Evolutionary conservation across 37 sponge, comb jelly and placozoan genomes (phyloP), one percentile per base, ranked within the genome.

Genomic region (Trichoplax adhaerens): DNA sequence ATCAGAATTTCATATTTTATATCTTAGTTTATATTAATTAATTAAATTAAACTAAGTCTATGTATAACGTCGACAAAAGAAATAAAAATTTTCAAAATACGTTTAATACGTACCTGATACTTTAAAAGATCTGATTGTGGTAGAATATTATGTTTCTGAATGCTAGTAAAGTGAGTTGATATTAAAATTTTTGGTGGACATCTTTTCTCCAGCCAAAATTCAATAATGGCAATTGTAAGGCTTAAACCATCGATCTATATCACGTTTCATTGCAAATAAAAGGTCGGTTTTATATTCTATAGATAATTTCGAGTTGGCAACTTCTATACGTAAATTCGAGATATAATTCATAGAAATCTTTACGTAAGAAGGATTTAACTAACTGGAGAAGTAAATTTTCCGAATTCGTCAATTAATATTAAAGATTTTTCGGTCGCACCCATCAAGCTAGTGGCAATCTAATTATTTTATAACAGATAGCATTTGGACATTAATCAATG

Each of bases 341-440:
- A 10, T 8, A 10, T 8, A 10, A 54, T n/a, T 50, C 68, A 66
- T 52, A 66, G 51, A 66, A 48, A 66, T 52, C 29, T 52, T 50
- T 52, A 66, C 68, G 48, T 52, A 29, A 49, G 6, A 7, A 12
- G 48, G 46, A 7, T 3, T 54, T 10, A 49, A 84, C 90, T 58
- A 53, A 90, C 94, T 7, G 90, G 86, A 51, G 87, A 88, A 49
- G 99, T 97, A 62, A 93, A 93, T 64, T 97, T 97, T 1, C 99
- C 99, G 81, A 92, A 97, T 74, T 97, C 99, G 58, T 97, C 99
- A 73, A 97, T 29, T 1, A 92, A 62, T 49, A 97, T 71, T 58
- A 97, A 76, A 0, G 90, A 92, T 10, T 76, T 64, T 3, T 58
- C 67, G 5, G 90, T 86, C 50, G 76, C 65, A 49, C 73, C 56